Conservation (phyloP, 2,797 vertebrate genomes). For the Gadopsis marmoratus region DNA sequence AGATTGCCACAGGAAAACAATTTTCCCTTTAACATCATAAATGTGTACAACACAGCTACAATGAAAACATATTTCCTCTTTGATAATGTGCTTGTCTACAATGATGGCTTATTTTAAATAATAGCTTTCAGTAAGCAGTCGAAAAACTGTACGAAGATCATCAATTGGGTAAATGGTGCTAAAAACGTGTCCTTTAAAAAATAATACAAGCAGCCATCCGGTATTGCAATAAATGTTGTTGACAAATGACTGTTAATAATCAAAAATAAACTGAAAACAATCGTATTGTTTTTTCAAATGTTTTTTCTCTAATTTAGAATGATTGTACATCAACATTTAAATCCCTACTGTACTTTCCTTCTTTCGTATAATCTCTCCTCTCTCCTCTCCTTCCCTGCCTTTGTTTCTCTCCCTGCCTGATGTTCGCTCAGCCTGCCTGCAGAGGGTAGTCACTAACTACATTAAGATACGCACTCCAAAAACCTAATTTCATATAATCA, state of each 20-base stretch:
- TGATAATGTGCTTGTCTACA: constrained; percentile 63
- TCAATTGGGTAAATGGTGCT: constrained; percentile 65
- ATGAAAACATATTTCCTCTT: constrained; percentile 66
- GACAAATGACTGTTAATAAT: constrained; percentile 54
- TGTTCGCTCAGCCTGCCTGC: constrained; percentile 71
- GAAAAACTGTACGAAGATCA: constrained; percentile 68
- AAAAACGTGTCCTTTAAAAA: constrained; percentile 59
- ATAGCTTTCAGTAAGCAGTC: constrained; percentile 66
- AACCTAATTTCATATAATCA: constrained; percentile 37
- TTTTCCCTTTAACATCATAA: constrained; percentile 57
- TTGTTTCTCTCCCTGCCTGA: constrained; percentile 30
- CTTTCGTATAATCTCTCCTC: constrained; percentile 7
- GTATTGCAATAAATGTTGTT: constrained; percentile 30
- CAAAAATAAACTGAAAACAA: constrained; percentile 53
- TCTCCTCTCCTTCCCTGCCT: constrained; percentile 4
- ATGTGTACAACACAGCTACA: constrained; percentile 54
- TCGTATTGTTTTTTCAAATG: constrained; percentile 16
- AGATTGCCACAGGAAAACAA: constrained; percentile 60
- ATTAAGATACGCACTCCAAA: constrained; percentile 33
- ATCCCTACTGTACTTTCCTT: constrained; percentile 8
- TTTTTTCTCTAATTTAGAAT: constrained; percentile 11
- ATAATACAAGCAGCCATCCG: constrained; percentile 35
- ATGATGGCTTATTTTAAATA: constrained; percentile 73
- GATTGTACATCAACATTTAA: constrained; percentile 38
- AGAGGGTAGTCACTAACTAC: constrained; percentile 83